These are phyloP conservation scores for Lasioglossum baleicum DNA, from an alignment of 1,140 invertebrate genomes.

Conservation along the genomic window DNA sequence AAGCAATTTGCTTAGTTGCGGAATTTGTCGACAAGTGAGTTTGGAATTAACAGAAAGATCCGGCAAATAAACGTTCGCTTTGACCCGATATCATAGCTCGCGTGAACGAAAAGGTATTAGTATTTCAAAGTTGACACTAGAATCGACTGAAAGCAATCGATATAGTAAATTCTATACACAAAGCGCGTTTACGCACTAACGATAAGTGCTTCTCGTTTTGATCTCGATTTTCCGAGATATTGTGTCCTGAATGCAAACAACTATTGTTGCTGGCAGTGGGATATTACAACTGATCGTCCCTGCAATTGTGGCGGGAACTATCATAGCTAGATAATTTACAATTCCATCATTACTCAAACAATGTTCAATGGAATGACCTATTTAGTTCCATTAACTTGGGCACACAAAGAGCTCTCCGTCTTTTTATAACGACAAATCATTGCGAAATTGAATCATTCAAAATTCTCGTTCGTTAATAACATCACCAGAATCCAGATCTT, in stretches of 20 bases:
- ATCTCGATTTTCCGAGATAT: conserved; percentile 30
- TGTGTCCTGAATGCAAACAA: neutral
- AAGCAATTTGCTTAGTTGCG: too few relatives aligned
- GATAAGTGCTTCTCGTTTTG: conserved; percentile 38
- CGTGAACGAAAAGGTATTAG: neutral
- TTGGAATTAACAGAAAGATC: neutral
- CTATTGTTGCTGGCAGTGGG: neutral
- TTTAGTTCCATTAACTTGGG: too few relatives aligned
- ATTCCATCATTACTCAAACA: neutral
- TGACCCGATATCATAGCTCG: neutral
- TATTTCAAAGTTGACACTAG: conserved; percentile 24
- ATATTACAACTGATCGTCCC: neutral
- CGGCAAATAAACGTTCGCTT: neutral
- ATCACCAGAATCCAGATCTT: too few relatives aligned
- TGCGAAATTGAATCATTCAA: too few relatives aligned
- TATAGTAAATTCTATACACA: conserved; percentile 26
- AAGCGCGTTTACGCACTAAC: conserved; percentile 27
- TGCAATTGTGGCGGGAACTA: neutral
- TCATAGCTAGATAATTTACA: neutral
- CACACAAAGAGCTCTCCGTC: too few relatives aligned
- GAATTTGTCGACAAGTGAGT: neutral
- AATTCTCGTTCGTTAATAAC: too few relatives aligned
- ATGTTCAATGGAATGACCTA: neutral
- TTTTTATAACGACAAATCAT: too few relatives aligned
- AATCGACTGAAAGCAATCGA: conserved; percentile 10